phyloP scores from a whole-genome alignment of 2,797 vertebrate species.

The Melanotaenia pygmaea region DNA sequence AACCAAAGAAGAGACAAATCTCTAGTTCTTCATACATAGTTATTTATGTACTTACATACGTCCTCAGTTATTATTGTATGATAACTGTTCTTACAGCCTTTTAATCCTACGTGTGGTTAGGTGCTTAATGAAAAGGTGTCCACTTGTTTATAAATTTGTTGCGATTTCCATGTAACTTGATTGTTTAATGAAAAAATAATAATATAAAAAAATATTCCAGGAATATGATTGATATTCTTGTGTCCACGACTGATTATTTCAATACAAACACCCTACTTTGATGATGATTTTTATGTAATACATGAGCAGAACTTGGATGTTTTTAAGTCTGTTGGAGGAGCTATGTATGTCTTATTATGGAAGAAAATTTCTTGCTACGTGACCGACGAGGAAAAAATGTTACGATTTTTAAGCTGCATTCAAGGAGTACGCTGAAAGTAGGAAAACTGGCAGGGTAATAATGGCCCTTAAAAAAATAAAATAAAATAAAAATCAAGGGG shows the following conservation, averaged over 20 bases:
- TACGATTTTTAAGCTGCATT: constrained; percentile 15
- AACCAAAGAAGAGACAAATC: background rate
- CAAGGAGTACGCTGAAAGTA: background rate
- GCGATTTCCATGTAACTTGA: background rate
- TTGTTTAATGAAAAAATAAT: background rate
- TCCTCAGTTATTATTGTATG: background rate
- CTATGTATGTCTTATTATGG: too few species aligned
- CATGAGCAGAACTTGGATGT: too few species aligned
- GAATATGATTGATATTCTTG: too few species aligned
- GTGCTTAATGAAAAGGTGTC: too few species aligned
- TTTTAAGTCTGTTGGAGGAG: too few species aligned
- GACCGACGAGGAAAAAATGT: background rate
- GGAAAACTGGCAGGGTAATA: accelerated
- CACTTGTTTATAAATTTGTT: too few species aligned
- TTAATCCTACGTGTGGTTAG: too few species aligned
- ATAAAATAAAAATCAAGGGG: background rate
- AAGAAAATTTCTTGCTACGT: constrained; percentile 11
- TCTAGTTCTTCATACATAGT: background rate
- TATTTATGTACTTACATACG: background rate
- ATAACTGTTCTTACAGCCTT: background rate
- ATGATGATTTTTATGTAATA: too few species aligned
- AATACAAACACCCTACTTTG: too few species aligned
- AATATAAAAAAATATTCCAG: background rate
- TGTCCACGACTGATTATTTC: too few species aligned
- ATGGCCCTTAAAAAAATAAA: background rate